Conservation (phyloP, 1,140 invertebrate species). For the Lanistes nyassanus region DNA sequence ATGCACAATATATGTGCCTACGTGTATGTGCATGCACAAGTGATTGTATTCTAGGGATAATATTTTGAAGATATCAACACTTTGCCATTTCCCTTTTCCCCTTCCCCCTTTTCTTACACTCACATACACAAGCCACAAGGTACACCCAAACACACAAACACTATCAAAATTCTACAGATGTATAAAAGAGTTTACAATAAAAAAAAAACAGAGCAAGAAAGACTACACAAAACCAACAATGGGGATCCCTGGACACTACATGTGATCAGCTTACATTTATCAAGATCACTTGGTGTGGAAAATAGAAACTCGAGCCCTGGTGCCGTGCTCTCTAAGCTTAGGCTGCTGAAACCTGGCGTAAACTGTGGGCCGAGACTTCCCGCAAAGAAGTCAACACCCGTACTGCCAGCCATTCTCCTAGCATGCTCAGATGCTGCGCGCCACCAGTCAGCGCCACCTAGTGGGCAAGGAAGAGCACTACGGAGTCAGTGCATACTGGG, state of each 20-base stretch:
- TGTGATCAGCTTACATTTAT: slow-evolving; percentile 13
- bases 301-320: slow-evolving; percentile 26
- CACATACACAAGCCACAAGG: too few relatives aligned
- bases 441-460: slow-evolving; percentile 49
- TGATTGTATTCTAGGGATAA: too few relatives aligned
- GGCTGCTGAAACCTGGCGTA: slow-evolving; percentile 11
- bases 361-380: slow-evolving; percentile 21
- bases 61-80: too few relatives aligned
- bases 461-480: slow-evolving; percentile 24
- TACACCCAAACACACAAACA: too few relatives aligned
- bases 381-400: slow-evolving; percentile 25
- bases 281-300: slow-evolving; percentile 14
- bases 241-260: neutral
- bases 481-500: neutral
- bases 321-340: slow-evolving; percentile 22
- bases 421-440: slow-evolving; percentile 42
- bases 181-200: neutral
- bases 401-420: slow-evolving; percentile 25
- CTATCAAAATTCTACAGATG: too few relatives aligned
- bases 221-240: neutral
- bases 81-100: too few relatives aligned
- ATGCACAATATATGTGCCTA: too few relatives aligned
- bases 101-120: too few relatives aligned
- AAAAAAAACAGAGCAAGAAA: neutral
- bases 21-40: too few relatives aligned